Evolutionary conservation across 2,797 vertebrate genomes (phyloP).

Genomic region (Lithobates sylvaticus): DNA sequence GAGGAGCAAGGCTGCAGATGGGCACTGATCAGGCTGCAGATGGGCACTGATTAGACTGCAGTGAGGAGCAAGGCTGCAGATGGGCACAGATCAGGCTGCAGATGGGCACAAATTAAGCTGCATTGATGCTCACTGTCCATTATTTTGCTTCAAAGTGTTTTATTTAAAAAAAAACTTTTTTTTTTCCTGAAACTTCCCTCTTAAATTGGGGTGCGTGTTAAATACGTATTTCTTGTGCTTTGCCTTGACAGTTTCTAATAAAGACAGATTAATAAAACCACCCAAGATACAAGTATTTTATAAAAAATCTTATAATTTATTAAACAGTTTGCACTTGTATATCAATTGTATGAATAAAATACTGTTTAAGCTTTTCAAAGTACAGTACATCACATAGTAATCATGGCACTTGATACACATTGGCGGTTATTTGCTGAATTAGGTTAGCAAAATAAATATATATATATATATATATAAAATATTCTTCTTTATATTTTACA

Average conservation of each 20-base stretch:
- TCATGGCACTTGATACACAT: not conserved
- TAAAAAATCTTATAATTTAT: slow-evolving; percentile 10
- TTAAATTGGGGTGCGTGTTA: no score
- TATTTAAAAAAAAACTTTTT: no score
- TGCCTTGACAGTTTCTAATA: not conserved
- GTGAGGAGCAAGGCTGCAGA: no score
- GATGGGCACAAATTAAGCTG: no score
- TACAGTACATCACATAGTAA: not conserved
- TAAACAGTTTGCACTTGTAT: not conserved
- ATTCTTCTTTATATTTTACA: not conserved
- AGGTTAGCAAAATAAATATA: not conserved
- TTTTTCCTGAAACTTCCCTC: no score
- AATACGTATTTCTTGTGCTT: not conserved
- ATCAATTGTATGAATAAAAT: slow-evolving; percentile 29
- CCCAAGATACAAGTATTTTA: not conserved
- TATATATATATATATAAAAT: no score
- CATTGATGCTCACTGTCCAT: no score
- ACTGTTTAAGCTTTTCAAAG: slow-evolving; percentile 1
- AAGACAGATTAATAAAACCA: not conserved
- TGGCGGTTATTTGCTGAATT: not conserved
- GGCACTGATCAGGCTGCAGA: no score
- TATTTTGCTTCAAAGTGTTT: no score
- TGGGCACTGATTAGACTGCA: no score
- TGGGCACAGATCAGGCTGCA: no score
- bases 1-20: no score